Percentiles rank a stretch among this genome's conserved stretches.
These are phyloP conservation scores for Taenioides sp. DNA, from an alignment of 2,797 vertebrate genomes.

Conservation along the genomic window DNA sequence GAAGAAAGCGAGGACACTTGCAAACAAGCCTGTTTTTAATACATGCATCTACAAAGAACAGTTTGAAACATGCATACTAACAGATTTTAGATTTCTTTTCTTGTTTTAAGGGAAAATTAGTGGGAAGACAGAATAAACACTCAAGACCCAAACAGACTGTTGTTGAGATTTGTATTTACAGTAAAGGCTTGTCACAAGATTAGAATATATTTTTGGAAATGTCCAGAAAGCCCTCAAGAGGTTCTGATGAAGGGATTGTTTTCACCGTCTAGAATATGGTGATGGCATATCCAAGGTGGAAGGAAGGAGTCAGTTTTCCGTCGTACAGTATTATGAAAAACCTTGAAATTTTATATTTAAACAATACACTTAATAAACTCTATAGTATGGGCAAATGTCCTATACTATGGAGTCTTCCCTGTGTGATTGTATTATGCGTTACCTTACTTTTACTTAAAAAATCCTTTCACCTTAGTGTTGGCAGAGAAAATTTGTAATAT, in stretches of 20 bases:
- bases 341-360: too few species aligned
- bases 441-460: neutral
- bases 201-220: conserved; percentile 19
- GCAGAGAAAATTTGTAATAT: neutral
- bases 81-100: conserved; percentile 31
- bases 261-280: neutral
- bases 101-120: conserved; percentile 12
- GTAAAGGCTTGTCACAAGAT: conserved; percentile 48
- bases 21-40: conserved; percentile 53
- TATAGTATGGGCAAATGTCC: neutral
- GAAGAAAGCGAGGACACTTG: conserved; percentile 44
- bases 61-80: conserved; percentile 48
- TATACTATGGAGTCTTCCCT: too few species aligned
- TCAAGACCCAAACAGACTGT: conserved; percentile 41
- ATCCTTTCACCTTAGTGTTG: neutral
- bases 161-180: conserved; percentile 69
- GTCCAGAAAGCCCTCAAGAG: conserved; percentile 31
- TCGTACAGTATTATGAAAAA: neutral
- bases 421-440: neutral
- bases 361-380: neutral
- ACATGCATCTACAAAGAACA: conserved; percentile 52
- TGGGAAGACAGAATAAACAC: conserved; percentile 60
- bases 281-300: neutral
- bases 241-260: conserved; percentile 18
- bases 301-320: neutral